These are phyloP conservation scores for Neolamprologus sp. DNA, from an alignment of 2,113 vertebrate genomes.

Conservation along the genomic window DNA sequence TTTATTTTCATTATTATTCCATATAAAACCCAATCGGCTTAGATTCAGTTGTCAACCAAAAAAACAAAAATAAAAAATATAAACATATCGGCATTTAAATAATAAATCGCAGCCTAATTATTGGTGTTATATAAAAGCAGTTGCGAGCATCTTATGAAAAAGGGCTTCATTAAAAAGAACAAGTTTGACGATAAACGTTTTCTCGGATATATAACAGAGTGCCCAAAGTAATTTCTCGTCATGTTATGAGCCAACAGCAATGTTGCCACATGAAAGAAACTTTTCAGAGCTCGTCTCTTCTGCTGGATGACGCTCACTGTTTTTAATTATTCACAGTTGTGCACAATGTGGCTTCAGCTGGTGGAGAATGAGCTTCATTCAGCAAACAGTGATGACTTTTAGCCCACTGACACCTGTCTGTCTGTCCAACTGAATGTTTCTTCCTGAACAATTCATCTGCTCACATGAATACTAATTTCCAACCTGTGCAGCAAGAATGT, in stretches of 20 bases:
- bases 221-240: not conserved
- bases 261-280: not conserved
- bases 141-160: not conserved
- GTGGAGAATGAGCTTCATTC: not conserved
- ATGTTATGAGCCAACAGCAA: not conserved
- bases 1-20: not conserved
- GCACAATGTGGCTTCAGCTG: not conserved
- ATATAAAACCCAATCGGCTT: not conserved
- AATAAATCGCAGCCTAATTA: not conserved
- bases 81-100: not conserved
- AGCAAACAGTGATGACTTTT: not conserved
- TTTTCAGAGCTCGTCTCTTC: rapidly evolving
- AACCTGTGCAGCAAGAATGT: not conserved
- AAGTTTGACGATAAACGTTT: not conserved
- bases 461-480: not conserved
- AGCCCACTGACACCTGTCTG: not conserved
- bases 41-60: not conserved
- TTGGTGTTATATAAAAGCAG: not conserved
- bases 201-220: not conserved
- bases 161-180: not conserved
- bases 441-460: not conserved
- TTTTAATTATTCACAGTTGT: not conserved
- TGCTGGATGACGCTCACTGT: not conserved
- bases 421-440: not conserved
- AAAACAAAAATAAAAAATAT: rapidly evolving